A percentile compares a stretch with the other conserved stretches of the same genome.
Evolutionary conservation across 1,140 invertebrate species (phyloP).

Genomic region (Panagrolaimus sp.): DNA sequence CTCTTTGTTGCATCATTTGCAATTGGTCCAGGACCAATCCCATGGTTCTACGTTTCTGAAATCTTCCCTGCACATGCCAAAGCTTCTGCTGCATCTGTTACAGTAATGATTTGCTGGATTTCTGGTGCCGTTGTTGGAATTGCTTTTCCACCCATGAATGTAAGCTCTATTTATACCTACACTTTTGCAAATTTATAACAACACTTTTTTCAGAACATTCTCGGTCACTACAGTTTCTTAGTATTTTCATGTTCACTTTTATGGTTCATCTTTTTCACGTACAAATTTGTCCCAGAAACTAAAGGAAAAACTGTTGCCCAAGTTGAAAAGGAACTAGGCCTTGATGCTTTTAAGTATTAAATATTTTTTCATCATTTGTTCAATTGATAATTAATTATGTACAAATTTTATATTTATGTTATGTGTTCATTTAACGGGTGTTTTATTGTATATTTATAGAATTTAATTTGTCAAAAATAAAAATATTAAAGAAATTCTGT

Average conservation of each 20-base stretch:
- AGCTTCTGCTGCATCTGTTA: conserved; percentile 27
- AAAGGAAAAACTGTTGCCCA: conserved; percentile 62
- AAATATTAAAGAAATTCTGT: too few relatives aligned
- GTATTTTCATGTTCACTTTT: conserved; percentile 59
- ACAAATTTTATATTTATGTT: too few relatives aligned
- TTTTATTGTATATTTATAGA: too few relatives aligned
- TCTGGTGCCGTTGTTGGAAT: conserved; percentile 2
- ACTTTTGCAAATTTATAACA: too few relatives aligned
- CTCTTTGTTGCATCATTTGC: conserved; percentile 54
- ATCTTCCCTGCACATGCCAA: conserved; percentile 33
- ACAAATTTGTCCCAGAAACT: conserved; percentile 62
- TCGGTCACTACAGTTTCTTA: conserved; percentile 60
- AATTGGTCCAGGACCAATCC: conserved; percentile 37
- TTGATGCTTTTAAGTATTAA: too few relatives aligned
- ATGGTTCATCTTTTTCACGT: conserved; percentile 60
- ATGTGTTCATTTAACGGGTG: too few relatives aligned
- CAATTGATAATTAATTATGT: too few relatives aligned
- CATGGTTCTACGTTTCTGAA: conserved; percentile 36
- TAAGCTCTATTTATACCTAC: conserved; percentile 13
- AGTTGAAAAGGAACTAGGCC: conserved; percentile 46
- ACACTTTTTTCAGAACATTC: conserved; percentile 39
- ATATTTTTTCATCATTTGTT: too few relatives aligned
- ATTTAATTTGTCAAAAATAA: too few relatives aligned
- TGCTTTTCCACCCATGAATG: conserved; percentile 24
- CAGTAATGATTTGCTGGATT: conserved; percentile 32